Conservation (phyloP, 2,113 vertebrate species). For the Hydropotes inermis region DNA sequence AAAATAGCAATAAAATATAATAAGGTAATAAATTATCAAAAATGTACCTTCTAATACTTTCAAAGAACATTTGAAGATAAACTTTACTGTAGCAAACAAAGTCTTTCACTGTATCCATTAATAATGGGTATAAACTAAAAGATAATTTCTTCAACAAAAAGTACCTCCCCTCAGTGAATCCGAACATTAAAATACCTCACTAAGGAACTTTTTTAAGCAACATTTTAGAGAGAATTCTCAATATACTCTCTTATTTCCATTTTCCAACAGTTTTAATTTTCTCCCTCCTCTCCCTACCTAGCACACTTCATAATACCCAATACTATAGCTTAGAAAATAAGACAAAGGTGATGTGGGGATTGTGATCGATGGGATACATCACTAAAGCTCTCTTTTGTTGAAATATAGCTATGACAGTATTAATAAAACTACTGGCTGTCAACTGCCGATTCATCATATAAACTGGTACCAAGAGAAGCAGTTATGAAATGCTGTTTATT, state of each 20-base stretch:
- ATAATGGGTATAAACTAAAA: background rate
- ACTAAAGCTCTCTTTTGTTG: background rate
- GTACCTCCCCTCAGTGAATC: background rate
- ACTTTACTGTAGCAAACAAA: background rate
- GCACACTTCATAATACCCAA: background rate
- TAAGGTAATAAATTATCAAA: conserved; percentile 22
- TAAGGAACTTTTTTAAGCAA: background rate
- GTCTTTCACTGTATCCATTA: background rate
- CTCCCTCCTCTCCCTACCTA: accelerated
- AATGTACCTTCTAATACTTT: background rate
- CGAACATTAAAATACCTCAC: background rate
- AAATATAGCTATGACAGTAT: background rate
- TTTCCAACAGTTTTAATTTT: background rate
- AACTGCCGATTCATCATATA: background rate
- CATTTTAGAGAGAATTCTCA: background rate
- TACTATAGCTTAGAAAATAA: conserved; percentile 1
- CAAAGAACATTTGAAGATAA: conserved; percentile 12
- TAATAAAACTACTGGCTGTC: background rate
- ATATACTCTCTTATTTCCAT: background rate
- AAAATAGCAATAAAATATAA: conserved; percentile 7
- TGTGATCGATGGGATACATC: background rate
- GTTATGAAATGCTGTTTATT: background rate
- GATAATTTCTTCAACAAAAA: background rate
- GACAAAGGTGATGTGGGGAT: background rate
- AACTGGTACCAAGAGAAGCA: background rate